phyloP scores from a whole-genome alignment of 2,888 invertebrate genomes.

The Ashinkailepas kermadecensis region DNA sequence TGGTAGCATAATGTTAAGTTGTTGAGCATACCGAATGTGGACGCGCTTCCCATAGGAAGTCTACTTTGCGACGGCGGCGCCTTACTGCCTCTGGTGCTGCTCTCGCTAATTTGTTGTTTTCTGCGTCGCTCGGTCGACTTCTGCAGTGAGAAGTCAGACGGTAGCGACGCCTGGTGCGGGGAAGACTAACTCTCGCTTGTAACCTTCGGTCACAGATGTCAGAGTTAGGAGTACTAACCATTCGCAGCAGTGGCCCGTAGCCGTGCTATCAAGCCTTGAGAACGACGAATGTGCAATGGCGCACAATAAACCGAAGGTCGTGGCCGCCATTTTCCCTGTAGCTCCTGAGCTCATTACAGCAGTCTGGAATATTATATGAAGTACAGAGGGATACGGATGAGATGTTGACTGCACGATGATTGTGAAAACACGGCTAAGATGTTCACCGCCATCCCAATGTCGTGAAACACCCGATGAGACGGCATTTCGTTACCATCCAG shows the following conservation, averaged over 20 bases:
- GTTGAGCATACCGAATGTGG: background rate
- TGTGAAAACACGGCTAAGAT: no score
- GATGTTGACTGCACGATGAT: no score
- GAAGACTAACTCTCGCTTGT: constrained; percentile 17
- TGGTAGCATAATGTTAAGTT: background rate
- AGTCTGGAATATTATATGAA: no score
- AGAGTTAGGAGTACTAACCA: constrained; percentile 12
- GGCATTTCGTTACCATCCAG: no score
- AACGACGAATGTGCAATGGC: background rate
- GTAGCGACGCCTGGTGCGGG: constrained; percentile 15
- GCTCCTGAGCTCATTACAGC: no score
- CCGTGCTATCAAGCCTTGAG: background rate
- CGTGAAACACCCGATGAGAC: no score
- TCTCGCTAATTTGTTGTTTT: background rate
- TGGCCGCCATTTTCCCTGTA: background rate
- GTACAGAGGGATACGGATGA: no score
- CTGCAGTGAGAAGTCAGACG: constrained; percentile 10
- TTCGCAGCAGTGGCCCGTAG: background rate
- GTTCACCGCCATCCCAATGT: no score
- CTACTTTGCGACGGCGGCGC: no score
- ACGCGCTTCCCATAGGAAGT: no score
- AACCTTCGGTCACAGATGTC: constrained; percentile 17
- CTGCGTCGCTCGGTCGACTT: constrained; percentile 13
- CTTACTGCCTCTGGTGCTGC: background rate
- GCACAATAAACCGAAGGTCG: background rate